Percentiles rank a stretch among this genome's conserved stretches.
Conservation (phyloP, 30 jellyfish, hydroid and myxozoan genomes). For the Clytia hemisphaerica region DNA sequence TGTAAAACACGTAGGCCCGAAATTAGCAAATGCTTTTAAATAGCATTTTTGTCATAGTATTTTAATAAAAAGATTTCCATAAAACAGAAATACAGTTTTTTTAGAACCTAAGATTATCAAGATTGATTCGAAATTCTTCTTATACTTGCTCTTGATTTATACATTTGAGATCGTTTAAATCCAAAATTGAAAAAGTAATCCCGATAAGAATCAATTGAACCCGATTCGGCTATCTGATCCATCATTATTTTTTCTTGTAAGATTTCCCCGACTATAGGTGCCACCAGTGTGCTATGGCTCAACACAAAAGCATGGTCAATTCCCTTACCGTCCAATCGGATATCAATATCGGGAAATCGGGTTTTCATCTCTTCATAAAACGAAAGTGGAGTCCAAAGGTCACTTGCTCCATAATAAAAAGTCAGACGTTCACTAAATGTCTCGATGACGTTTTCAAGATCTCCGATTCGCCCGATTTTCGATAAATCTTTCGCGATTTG, state of each 20-base stretch:
- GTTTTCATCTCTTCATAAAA: conserved; percentile 42
- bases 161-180: no score
- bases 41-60: no score
- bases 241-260: not conserved
- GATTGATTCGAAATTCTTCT: no score
- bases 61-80: no score
- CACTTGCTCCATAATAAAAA: conserved; percentile 48
- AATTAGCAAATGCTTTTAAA: no score
- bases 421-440: conserved; percentile 25
- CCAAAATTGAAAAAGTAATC: no score
- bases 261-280: not conserved
- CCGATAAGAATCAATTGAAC: no score
- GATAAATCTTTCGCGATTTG: conserved; percentile 46
- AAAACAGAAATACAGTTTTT: no score
- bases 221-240: no score
- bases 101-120: no score
- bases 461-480: conserved; percentile 4
- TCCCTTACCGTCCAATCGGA: conserved; percentile 22
- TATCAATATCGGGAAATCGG: conserved; percentile 38
- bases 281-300: not conserved
- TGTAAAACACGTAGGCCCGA: no score
- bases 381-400: conserved; percentile 56
- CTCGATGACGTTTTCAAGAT: conserved; percentile 21
- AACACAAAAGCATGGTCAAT: conserved; percentile 49
- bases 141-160: no score